Percentiles rank a stretch among this genome's conserved stretches.
Evolutionary conservation across 2,888 invertebrate genomes (phyloP).

Genomic region (Platycheirus albimanus): DNA sequence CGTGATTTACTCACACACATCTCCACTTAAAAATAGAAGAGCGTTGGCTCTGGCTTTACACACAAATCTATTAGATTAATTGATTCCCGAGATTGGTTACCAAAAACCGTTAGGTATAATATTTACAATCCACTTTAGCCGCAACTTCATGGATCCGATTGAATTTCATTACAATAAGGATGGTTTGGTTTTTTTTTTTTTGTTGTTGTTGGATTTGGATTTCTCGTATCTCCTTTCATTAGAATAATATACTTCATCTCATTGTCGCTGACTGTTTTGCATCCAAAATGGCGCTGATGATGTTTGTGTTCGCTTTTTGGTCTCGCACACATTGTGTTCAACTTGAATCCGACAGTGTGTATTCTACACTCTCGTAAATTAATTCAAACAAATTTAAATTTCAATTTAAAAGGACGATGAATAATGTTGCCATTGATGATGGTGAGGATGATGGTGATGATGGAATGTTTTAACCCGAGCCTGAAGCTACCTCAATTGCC

Average conservation of each 20-base stretch:
- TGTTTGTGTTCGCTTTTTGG: constrained; percentile 46
- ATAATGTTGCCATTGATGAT: constrained; percentile 21
- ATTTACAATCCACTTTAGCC: constrained; percentile 71
- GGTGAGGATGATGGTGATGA: constrained; percentile 11
- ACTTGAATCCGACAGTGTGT: constrained; percentile 1
- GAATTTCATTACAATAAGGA: constrained; percentile 65
- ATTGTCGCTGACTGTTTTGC: too few relatives aligned
- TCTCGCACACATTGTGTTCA: background rate
- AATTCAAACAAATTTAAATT: constrained; percentile 70
- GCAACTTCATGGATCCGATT: constrained; percentile 63
- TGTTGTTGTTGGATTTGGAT: background rate
- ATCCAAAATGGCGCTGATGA: constrained; percentile 25
- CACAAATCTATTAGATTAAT: constrained; percentile 71
- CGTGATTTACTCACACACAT: constrained; percentile 8
- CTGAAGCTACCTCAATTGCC: constrained; percentile 61
- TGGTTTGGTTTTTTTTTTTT: background rate
- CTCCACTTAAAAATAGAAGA: constrained; percentile 15
- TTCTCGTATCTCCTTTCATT: background rate
- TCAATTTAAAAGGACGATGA: constrained; percentile 56
- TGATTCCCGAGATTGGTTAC: constrained; percentile 69
- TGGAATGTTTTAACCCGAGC: constrained; percentile 1
- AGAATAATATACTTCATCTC: too few relatives aligned
- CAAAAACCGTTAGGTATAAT: constrained; percentile 59
- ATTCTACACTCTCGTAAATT: constrained; percentile 59
- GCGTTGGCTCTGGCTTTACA: constrained; percentile 28